These are phyloP conservation scores for Cynopterus brachyotis DNA, from an alignment of 2,113 vertebrate genomes.

Conservation along the genomic window DNA sequence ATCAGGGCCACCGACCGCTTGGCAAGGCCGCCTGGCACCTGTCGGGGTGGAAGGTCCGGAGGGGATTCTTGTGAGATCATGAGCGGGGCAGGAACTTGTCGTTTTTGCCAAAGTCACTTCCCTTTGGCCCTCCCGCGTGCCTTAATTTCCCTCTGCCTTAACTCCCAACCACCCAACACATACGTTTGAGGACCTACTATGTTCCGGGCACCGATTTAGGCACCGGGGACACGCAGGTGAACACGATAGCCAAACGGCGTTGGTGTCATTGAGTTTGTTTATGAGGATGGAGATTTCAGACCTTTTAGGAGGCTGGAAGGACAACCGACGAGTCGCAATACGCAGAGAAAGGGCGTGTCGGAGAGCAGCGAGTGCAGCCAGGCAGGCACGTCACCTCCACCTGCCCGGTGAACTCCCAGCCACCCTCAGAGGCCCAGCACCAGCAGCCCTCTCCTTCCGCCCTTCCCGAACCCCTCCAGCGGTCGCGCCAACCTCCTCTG, in stretches of 20 bases:
- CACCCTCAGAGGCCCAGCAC: not conserved
- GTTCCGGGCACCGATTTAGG: not conserved
- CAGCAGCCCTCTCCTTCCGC: not conserved
- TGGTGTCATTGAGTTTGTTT: not conserved
- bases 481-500: accelerated
- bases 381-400: accelerated
- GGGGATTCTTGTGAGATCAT: not conserved
- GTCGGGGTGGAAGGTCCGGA: not conserved
- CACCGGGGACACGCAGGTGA: not conserved
- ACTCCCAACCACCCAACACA: accelerated
- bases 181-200: not conserved
- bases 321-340: not conserved
- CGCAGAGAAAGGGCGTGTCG: not conserved
- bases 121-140: too few species aligned
- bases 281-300: not conserved
- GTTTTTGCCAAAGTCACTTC: not conserved
- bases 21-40: not conserved
- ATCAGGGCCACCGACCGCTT: not conserved
- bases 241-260: too few species aligned
- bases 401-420: not conserved
- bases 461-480: not conserved
- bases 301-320: not conserved
- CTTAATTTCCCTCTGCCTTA: not conserved
- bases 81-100: not conserved
- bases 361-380: accelerated